Conservation (phyloP, 2,113 vertebrate species). For the Hirundichthys speculiger region DNA sequence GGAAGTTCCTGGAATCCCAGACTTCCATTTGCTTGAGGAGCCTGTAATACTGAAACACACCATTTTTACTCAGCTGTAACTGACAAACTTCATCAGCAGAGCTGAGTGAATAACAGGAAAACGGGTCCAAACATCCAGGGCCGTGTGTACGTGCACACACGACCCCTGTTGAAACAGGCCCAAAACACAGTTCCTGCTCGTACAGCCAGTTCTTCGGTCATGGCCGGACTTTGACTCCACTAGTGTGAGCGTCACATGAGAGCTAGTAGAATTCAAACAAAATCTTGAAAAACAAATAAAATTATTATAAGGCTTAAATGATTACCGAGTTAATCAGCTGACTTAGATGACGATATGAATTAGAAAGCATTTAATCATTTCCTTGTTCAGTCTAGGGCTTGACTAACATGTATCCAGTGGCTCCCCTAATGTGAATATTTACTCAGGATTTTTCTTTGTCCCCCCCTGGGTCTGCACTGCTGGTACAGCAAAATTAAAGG, state of each 20-base stretch:
- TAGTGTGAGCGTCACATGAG: neutral
- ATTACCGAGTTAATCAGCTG: too few relatives aligned
- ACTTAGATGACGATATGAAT: too few relatives aligned
- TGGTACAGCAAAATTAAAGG: too few relatives aligned
- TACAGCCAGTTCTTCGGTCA: neutral
- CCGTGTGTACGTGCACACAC: neutral
- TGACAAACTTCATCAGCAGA: constrained; percentile 29
- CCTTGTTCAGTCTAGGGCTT: too few relatives aligned
- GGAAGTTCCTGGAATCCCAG: constrained; percentile 23
- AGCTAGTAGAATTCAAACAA: neutral
- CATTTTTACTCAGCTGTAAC: constrained; percentile 18
- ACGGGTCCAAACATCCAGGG: constrained; percentile 10
- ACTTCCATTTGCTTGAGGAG: constrained; percentile 26
- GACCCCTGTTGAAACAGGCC: constrained; percentile 14
- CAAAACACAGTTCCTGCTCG: neutral
- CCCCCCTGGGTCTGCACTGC: too few relatives aligned
- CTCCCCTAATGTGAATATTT: too few relatives aligned
- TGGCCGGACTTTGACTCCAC: constrained; percentile 30
- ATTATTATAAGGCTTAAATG: neutral
- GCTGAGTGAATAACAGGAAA: constrained; percentile 64
- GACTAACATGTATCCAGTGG: too few relatives aligned
- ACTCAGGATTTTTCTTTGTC: too few relatives aligned
- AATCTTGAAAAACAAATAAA: neutral
- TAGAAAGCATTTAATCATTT: too few relatives aligned
- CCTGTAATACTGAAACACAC: neutral